Evolutionary conservation across 2,113 vertebrate genomes (phyloP).

Genomic region (Pseudopodoces humilis): DNA sequence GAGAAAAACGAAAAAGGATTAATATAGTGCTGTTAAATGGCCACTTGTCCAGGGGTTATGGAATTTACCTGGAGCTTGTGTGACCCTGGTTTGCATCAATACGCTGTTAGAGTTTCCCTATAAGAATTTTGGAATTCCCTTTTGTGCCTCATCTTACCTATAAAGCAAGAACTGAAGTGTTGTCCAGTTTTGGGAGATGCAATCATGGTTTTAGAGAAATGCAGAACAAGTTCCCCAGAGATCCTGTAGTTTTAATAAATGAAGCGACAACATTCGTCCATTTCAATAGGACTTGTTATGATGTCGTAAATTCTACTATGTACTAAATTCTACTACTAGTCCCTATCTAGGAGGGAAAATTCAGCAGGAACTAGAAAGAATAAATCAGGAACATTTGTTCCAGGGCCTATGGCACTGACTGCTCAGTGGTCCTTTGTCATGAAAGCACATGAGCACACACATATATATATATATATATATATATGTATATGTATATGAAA

Average conservation of each 20-base stretch:
- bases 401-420: not conserved
- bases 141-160: not conserved
- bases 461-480: not conserved
- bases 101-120: not conserved
- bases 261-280: not conserved
- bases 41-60: not conserved
- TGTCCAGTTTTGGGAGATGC: not conserved
- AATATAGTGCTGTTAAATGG: constrained; percentile 10
- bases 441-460: not conserved
- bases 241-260: not conserved
- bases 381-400: not conserved
- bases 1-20: not conserved
- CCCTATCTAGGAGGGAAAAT: not conserved
- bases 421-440: not conserved
- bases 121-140: not conserved
- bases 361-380: not conserved
- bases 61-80: not conserved
- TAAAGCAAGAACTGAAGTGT: not conserved
- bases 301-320: not conserved
- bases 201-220: not conserved
- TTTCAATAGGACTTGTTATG: not conserved
- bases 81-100: not conserved
- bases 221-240: not conserved
- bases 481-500: not conserved
- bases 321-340: not conserved